Conservation (phyloP, 1,140 invertebrate species). For the Musca vetustissima region DNA sequence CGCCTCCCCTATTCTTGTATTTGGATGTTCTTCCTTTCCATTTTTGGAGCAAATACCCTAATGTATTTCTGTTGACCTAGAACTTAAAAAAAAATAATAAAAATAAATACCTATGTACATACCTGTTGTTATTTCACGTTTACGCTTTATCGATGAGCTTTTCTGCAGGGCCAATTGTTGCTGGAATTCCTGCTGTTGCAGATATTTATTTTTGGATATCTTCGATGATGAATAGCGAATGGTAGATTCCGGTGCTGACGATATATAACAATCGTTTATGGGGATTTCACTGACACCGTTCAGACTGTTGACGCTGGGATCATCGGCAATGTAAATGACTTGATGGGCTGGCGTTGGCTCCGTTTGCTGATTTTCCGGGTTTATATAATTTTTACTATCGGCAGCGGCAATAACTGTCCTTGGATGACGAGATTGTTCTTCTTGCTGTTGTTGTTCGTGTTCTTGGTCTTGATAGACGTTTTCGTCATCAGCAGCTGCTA, state of each 20-base stretch:
- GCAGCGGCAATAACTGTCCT: constrained; percentile 3
- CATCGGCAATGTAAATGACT: constrained; percentile 30
- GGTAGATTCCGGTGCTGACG: background rate
- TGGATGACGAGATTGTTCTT: constrained; percentile 1
- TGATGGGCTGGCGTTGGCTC: background rate
- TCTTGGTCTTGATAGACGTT: background rate
- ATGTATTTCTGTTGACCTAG: no score
- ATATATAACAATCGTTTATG: background rate
- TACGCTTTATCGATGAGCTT: constrained; percentile 24
- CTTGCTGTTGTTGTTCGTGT: constrained; percentile 15
- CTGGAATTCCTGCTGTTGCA: constrained; percentile 4
- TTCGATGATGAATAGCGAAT: constrained; percentile 23
- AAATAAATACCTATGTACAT: background rate
- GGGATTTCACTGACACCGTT: background rate
- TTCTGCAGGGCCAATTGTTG: constrained; percentile 18
- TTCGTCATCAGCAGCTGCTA: constrained; percentile 1
- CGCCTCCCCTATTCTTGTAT: no score
- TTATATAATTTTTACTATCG: constrained; percentile 9
- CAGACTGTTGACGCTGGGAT: background rate
- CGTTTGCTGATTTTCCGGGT: background rate
- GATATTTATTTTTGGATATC: constrained; percentile 14
- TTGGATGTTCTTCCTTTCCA: no score
- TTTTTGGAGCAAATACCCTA: no score
- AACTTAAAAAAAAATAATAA: background rate
- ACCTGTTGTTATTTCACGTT: constrained; percentile 25